Percentiles rank a stretch among this genome's conserved stretches.
These are phyloP conservation scores for Urophycis tenuis DNA, from an alignment of 2,797 vertebrate species.

Conservation along the genomic window DNA sequence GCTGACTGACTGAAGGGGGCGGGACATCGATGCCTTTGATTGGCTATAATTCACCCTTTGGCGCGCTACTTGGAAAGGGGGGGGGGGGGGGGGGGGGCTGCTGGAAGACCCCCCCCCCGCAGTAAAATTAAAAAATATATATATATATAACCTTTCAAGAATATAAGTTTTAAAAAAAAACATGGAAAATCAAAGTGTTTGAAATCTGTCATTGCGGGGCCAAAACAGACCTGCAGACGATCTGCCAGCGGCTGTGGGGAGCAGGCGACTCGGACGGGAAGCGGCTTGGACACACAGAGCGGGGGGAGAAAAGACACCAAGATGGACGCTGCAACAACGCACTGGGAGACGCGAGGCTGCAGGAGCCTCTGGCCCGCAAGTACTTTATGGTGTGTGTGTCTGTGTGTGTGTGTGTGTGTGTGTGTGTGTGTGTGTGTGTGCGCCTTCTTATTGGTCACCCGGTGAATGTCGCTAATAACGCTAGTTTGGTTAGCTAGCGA, in stretches of 20 bases:
- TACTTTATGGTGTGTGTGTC: conserved; percentile 27
- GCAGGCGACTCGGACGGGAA: neutral
- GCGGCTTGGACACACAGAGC: neutral
- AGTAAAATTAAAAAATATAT: too few species aligned
- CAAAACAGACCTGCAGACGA: conserved; percentile 45
- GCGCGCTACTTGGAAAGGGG: too few species aligned
- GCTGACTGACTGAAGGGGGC: too few species aligned
- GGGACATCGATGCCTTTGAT: too few species aligned
- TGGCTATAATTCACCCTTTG: too few species aligned
- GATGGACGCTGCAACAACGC: neutral
- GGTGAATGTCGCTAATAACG: neutral
- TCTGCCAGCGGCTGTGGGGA: conserved; percentile 31
- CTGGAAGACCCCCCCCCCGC: too few species aligned
- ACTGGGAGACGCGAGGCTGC: neutral
- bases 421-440: neutral
- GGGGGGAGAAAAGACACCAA: neutral
- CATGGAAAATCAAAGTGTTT: too few species aligned
- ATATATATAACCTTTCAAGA: too few species aligned
- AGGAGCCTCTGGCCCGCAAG: neutral
- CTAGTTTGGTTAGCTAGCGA: neutral
- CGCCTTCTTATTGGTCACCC: neutral
- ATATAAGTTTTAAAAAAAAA: too few species aligned
- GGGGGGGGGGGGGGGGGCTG: too few species aligned
- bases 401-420: too few species aligned
- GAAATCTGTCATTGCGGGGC: neutral